A percentile compares a stretch with the other conserved stretches of the same genome.
Conservation (phyloP, 2,888 invertebrate species). For the Artemia sinica region DNA sequence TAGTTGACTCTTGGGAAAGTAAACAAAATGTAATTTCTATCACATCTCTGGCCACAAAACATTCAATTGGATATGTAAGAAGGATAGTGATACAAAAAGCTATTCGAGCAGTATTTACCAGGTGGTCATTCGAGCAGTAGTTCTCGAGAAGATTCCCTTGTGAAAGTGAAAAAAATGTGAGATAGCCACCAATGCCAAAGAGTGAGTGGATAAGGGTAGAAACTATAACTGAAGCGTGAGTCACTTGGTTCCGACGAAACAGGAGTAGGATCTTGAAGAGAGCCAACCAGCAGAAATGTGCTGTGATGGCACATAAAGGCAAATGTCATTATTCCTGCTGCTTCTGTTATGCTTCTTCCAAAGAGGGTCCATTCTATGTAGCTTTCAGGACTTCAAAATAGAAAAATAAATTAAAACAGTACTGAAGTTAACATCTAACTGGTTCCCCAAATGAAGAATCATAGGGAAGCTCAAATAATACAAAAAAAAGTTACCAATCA, state of each 20-base stretch:
- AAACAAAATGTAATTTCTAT: conserved; percentile 33
- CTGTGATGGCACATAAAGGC: conserved; percentile 85
- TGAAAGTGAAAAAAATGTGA: conserved; percentile 56
- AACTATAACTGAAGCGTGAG: conserved; percentile 55
- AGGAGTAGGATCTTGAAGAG: conserved; percentile 53
- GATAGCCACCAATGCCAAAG: conserved; percentile 59
- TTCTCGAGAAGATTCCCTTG: conserved; percentile 70
- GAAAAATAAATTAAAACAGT: too few species aligned
- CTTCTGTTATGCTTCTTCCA: conserved; percentile 50
- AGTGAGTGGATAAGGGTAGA: conserved; percentile 51
- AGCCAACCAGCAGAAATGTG: conserved; percentile 63
- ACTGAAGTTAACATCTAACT: too few species aligned
- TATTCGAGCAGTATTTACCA: conserved; percentile 59
- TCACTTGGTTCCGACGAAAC: conserved; percentile 60
- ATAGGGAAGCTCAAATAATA: too few species aligned
- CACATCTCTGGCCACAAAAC: conserved; percentile 67
- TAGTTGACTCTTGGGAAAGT: conserved; percentile 27
- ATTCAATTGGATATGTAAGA: conserved; percentile 67
- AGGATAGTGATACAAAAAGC: conserved; percentile 62
- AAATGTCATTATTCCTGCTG: conserved; percentile 68
- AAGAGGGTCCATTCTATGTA: conserved; percentile 48
- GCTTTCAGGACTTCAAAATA: too few species aligned
- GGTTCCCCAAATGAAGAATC: too few species aligned
- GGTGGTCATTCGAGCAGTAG: conserved; percentile 64
- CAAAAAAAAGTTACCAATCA: too few species aligned